A percentile compares a stretch with the other conserved stretches of the same genome.
Conservation (phyloP, 1,140 invertebrate species). For the Adelges cooleyi region DNA sequence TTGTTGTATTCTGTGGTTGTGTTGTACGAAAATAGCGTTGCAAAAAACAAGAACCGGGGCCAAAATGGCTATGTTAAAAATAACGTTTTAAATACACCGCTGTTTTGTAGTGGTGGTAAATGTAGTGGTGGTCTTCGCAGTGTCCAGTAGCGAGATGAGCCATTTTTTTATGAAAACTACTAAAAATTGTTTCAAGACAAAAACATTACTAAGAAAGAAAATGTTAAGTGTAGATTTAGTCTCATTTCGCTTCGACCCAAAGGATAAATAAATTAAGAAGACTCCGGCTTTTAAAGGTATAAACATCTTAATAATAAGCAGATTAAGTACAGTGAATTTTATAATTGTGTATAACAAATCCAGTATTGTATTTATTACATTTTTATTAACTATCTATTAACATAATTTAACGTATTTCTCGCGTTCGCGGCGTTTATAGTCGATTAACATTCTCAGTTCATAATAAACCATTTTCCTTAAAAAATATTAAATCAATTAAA, state of each 20-base stretch:
- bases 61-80: constrained; percentile 24
- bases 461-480: too few species aligned
- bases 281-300: constrained; percentile 6
- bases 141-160: constrained; percentile 22
- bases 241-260: background rate
- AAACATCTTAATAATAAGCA: background rate
- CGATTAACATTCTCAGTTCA: too few species aligned
- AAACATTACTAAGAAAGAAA: constrained; percentile 3
- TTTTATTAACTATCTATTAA: too few species aligned
- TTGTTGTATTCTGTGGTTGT: too few species aligned
- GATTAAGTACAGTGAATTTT: too few species aligned
- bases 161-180: constrained; percentile 18
- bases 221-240: constrained; percentile 21
- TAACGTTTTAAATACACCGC: constrained; percentile 14
- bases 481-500: too few species aligned
- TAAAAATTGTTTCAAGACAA: background rate
- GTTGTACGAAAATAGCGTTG: constrained; percentile 20
- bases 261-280: constrained; percentile 12
- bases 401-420: too few species aligned
- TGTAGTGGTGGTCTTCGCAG: constrained; percentile 5
- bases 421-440: too few species aligned
- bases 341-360: too few species aligned
- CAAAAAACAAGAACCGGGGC: constrained; percentile 6
- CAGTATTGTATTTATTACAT: too few species aligned
- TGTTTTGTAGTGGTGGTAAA: background rate